Base-by-base conservation (phyloP, 2,888 invertebrate genomes). In the Theodoxus fluviatilis region DNA sequence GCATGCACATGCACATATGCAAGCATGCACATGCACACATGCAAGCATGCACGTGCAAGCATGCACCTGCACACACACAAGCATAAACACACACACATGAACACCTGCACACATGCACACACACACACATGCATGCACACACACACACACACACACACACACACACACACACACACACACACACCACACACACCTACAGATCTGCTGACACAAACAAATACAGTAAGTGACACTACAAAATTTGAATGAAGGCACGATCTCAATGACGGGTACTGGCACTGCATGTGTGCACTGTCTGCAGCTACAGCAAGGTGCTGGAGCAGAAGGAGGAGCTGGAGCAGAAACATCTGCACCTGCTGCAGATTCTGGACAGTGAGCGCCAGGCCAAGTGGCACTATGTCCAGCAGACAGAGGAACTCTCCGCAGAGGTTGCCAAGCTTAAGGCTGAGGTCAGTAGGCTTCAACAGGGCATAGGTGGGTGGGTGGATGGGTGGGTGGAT, bases 301-400 rank as follows among this genome's bases (percentile, higher is more conserved):
- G 95, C 84, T 95, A 94, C 90, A 94, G 94, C 90, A 95, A 94
- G 88, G 89, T 95, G 69, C 89, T 94, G 40, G 91, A 94, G 67
- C 94, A 94, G 87, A 95, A 95, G 85, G 95, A 95, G 83, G 94
- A 95, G 87, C 87, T 96, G 80, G 95, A 96, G 82, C 95, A 95
- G 88, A 95, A 95, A 87, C 94, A 96, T 87, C 89, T 95, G 63
- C 95, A 96, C 85, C 89, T 96, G 65, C 90, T 95, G 73, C 89
- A 89, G 78, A 94, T 96, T 73, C 93, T 95, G 68, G 95, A 96
- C 87, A 94, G 94, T 76, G 95, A 95, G 88, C 91, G 94, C 81
- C 95, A 95, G 1, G 94, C 95, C 0, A 94, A 95, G 83, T 95
- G 94, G 94, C 94, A 95, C 88, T 95, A 95, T 87, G 94, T 94